Evolutionary conservation across 2,888 invertebrate species (phyloP), one percentile per base, ranked within the genome.

Genomic region (Globia sparganii): DNA sequence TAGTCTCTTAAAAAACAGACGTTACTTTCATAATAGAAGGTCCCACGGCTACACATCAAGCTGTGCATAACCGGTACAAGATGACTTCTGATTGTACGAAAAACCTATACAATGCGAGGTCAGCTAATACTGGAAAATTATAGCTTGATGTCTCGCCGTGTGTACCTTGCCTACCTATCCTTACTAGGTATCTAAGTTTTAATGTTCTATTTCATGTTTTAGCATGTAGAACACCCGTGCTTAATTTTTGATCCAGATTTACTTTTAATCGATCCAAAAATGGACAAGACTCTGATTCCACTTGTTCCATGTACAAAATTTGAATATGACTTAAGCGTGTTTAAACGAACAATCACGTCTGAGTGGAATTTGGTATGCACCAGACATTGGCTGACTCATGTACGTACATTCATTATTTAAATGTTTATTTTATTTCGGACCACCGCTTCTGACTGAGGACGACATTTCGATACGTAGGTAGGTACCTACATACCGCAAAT

Each of bases 281-380:
- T 95, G 71, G 93, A 94, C 69, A 92, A 91, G 85, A 76, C 80
- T 25, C 43, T 92, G 8, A 91, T 96, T 88, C 94, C 95, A n/a
- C 84, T 96, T 66, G 93, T 96, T 31, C 84, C 87, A 34, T 96
- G 96, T 84, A 83, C 86, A 81, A 84, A 92, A 71, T 95, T 96
- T 91, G 94, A 96, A 70, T 98, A 97, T 87, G 97, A 98, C 86
- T 93, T 91, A 40, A 95, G 95, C 46, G 89, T 97, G 61, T 98
- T 98, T 90, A 93, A 91, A 58, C 97, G 97, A 65, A 98, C 97
- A 18, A 98, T 98, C 61, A 96, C 97, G 53, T 97, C 97, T 1
- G 97, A 98, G 92, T 98, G 97, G 97, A 91, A 97, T 92, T 94
- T 98, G 82, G 97, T 98, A 31, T 98, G 98, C 90, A 95, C 96